Evolutionary conservation across 2,797 vertebrate genomes (phyloP), one percentile per base, ranked within the genome.

Genomic region (Liasis olivaceus): DNA sequence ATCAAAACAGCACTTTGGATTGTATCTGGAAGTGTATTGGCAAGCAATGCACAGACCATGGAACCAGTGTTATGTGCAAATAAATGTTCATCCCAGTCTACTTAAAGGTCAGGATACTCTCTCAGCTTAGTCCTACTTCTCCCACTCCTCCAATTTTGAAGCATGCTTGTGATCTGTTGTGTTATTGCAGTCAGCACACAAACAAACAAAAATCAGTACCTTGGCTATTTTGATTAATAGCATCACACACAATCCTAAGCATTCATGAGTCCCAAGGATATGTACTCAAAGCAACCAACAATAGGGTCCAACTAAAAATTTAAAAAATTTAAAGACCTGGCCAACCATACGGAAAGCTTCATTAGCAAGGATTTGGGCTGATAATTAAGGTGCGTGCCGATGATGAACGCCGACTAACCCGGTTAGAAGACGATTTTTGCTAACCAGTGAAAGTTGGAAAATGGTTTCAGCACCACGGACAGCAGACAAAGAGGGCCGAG

Each of bases 401-500:
- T 4, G 59, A 89, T 66, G 87, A 42, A 81, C 15, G 62, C 58
- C 42, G 28, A 20, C 31, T 87, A 81, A 22, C 24, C n/a, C 42
- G 84, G n/a, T 14, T 56, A 13, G 54, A 6, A 54, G 36, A 51
- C 0, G 8, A 28, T 87, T 86, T 59, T 59, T 14, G 69, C 58
- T 6, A 60, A 28, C 24, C 51, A 56, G 66, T 15, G 54, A 85
- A 7, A 20, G 77, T 84, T 90, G 59, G 81, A 66, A 94, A 91
- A 77, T 60, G 15, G 8, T n/a, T 93, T n/a, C 89, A n/a, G 8
- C 47, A 64, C 89, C 69, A 60, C 11, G 94, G 95, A 95, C 91
- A 95, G 95, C 58, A 28, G 77, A 22, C 9, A 3, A 13, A 22
- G 42, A 77, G 20, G 2, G 58, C 42, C 26, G 28, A 17, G 84